Conservation (phyloP, 2,888 invertebrate genomes). For the Belgica antarctica region DNA sequence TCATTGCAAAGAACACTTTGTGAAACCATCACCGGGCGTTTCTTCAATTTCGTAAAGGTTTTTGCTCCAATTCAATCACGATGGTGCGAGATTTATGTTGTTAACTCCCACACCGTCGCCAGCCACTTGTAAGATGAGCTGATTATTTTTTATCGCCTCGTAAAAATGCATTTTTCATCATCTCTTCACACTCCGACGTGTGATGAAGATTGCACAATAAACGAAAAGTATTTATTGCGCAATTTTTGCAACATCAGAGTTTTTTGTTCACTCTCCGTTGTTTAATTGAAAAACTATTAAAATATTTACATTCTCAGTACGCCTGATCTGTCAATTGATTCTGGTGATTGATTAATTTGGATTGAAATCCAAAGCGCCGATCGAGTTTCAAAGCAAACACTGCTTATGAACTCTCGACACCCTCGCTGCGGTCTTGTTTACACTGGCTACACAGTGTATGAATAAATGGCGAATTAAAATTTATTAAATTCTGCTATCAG, state of each 20-base stretch:
- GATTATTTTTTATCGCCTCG: not conserved
- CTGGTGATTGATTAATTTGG: not conserved
- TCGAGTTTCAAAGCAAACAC: not conserved
- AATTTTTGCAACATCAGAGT: not conserved
- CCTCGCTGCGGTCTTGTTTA: not conserved
- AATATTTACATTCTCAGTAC: not conserved
- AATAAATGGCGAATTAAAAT: not conserved
- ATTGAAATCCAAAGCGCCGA: not conserved
- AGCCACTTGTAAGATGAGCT: not conserved
- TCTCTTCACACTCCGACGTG: not conserved
- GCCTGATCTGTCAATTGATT: not conserved
- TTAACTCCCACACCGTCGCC: not conserved
- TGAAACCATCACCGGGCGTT: not conserved
- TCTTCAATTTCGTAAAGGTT: not conserved
- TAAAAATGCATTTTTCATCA: not conserved
- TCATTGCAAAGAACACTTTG: constrained; percentile 4
- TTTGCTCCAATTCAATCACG: not conserved
- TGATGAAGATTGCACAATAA: constrained; percentile 1
- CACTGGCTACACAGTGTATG: not conserved
- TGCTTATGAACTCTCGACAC: constrained; percentile 1
- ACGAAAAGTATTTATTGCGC: not conserved
- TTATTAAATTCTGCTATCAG: not conserved
- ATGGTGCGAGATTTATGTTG: not conserved
- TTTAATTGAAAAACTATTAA: too few species aligned
- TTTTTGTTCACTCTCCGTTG: too few species aligned